Evolutionary conservation across 2,888 invertebrate genomes (phyloP).

Genomic region (Tenodera sinensis): DNA sequence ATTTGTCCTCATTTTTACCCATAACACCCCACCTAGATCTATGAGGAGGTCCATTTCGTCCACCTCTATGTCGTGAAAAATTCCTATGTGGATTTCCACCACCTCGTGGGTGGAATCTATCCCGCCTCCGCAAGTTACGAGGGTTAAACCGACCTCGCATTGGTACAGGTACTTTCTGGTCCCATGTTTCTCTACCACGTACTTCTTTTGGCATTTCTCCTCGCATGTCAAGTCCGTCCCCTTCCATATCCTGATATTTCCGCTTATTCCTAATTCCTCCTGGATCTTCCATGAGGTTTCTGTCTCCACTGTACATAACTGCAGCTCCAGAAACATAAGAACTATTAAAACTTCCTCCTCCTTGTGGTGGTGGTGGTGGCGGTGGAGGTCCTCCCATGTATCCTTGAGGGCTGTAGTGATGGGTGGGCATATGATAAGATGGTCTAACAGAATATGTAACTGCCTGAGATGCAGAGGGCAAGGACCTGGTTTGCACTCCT

Average conservation of each 20-base stretch:
- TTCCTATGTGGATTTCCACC: constrained; percentile 10
- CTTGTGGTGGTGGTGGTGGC: constrained; percentile 14
- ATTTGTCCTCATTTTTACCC: neutral
- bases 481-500: neutral
- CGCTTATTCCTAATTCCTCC: neutral
- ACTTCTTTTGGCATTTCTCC: neutral
- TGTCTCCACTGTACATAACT: neutral
- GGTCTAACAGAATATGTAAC: neutral
- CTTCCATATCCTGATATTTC: constrained; percentile 10
- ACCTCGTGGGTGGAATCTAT: neutral
- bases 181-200: constrained; percentile 15
- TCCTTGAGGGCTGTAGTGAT: neutral
- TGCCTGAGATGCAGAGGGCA: neutral
- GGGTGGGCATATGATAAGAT: neutral
- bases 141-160: constrained; percentile 14
- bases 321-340: constrained; percentile 1
- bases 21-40: neutral
- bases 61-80: constrained; percentile 1
- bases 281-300: neutral
- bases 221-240: neutral
- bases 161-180: constrained; percentile 16
- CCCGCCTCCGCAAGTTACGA: neutral
- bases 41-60: neutral
- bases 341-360: neutral
- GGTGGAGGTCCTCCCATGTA: neutral